Percentiles rank a stretch among this genome's conserved stretches.
Conservation (phyloP, 2,888 invertebrate species). For the Ectobius pallidus region DNA sequence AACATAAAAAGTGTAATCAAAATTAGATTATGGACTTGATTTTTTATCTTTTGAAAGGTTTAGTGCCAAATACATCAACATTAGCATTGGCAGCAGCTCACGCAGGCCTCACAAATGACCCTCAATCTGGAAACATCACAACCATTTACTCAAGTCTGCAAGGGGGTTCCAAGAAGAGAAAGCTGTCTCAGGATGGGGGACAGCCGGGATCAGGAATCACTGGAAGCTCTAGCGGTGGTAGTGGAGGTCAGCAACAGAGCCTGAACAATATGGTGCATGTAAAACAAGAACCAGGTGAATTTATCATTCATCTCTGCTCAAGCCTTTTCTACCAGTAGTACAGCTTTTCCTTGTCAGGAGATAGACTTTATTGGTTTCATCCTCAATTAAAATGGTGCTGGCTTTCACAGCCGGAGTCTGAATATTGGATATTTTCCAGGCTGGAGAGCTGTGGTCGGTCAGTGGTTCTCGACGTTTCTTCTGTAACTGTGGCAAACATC, state of each 20-base stretch:
- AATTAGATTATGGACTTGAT: too few relatives aligned
- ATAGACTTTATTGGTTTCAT: too few relatives aligned
- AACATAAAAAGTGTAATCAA: too few relatives aligned
- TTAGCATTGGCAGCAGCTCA: slow-evolving; percentile 43
- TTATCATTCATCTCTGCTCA: not conserved
- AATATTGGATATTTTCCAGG: too few relatives aligned
- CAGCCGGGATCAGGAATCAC: slow-evolving; percentile 18
- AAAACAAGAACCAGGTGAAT: slow-evolving; percentile 45
- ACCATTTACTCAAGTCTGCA: slow-evolving; percentile 50
- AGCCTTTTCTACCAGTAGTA: not conserved
- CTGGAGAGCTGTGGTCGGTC: too few relatives aligned
- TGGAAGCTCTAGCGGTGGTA: slow-evolving; percentile 3
- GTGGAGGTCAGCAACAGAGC: slow-evolving; percentile 25
- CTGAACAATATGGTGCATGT: slow-evolving; percentile 35
- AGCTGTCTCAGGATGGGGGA: slow-evolving; percentile 64
- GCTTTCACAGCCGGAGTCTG: too few relatives aligned
- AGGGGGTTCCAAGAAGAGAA: slow-evolving; percentile 70
- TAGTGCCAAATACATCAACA: slow-evolving; percentile 36
- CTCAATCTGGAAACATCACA: slow-evolving; percentile 50
- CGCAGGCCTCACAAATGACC: slow-evolving; percentile 50
- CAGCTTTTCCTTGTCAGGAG: too few relatives aligned
- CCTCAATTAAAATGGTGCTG: too few relatives aligned
- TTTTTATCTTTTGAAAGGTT: slow-evolving; percentile 32
- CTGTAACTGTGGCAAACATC: too few relatives aligned
- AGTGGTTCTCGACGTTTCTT: too few relatives aligned